Conservation (phyloP, 1,140 invertebrate genomes). For the Dryas iulia region DNA sequence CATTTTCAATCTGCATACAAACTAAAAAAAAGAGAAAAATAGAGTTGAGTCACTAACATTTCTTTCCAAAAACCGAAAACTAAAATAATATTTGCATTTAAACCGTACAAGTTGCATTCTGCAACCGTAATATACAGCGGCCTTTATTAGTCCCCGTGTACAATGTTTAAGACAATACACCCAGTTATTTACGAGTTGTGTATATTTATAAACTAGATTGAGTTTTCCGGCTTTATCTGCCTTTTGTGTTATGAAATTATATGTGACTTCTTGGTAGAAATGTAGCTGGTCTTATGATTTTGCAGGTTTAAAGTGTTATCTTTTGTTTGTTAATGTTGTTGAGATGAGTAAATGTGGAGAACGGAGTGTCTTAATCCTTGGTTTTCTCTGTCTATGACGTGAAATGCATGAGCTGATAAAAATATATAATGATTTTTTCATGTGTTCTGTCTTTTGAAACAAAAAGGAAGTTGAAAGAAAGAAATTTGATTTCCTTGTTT, state of each 20-base stretch:
- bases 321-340: too few species aligned
- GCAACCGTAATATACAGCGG: constrained; percentile 1
- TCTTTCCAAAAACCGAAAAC: too few species aligned
- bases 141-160: constrained; percentile 20
- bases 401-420: too few species aligned
- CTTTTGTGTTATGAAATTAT: not conserved
- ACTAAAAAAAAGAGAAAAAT: too few species aligned
- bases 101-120: not conserved
- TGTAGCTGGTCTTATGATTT: not conserved
- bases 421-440: too few species aligned
- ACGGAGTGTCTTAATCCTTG: too few species aligned
- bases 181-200: not conserved
- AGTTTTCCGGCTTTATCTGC: constrained; percentile 4
- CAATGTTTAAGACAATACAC: constrained; percentile 6
- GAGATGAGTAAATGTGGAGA: too few species aligned
- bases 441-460: too few species aligned
- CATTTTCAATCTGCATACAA: too few species aligned
- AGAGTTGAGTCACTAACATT: not conserved
- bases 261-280: not conserved
- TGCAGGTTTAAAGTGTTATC: not conserved
- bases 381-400: too few species aligned
- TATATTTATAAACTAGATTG: constrained; percentile 9
- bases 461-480: too few species aligned
- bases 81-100: constrained; percentile 6
- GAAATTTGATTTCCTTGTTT: too few species aligned